These are phyloP conservation scores for Acanthaster planci DNA, from an alignment of 35 echinoderm and acorn worm species.

Conservation along the genomic window DNA sequence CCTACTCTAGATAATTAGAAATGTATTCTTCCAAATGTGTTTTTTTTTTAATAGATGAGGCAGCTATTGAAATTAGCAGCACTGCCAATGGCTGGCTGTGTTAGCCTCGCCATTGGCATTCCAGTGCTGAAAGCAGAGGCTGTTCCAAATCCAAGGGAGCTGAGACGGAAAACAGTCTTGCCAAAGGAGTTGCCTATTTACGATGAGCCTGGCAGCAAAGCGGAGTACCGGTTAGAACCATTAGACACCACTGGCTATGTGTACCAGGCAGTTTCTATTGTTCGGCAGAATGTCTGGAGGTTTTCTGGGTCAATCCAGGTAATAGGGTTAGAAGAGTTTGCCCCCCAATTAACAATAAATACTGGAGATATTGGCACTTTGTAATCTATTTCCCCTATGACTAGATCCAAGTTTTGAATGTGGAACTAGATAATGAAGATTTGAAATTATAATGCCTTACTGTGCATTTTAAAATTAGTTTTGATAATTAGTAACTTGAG, in stretches of 20 bases:
- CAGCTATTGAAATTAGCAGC: not conserved
- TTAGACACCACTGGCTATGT: constrained; percentile 22
- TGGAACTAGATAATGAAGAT: too few species aligned
- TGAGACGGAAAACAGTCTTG: not conserved
- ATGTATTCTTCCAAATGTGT: not conserved
- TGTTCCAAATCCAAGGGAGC: not conserved
- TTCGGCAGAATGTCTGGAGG: constrained; percentile 38
- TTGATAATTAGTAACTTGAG: too few species aligned
- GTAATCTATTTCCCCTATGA: too few species aligned
- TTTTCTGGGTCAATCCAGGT: constrained; percentile 47
- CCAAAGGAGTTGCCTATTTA: constrained; percentile 38
- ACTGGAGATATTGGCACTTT: too few species aligned
- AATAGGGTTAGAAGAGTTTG: not conserved
- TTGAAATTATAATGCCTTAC: too few species aligned
- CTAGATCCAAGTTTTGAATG: too few species aligned
- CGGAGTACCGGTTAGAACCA: constrained; percentile 44
- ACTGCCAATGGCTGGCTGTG: not conserved
- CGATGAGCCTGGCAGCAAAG: constrained; percentile 8
- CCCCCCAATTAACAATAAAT: too few species aligned
- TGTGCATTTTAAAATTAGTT: too few species aligned
- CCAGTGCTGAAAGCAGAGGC: constrained; percentile 12
- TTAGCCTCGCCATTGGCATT: not conserved
- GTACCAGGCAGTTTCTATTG: constrained; percentile 28
- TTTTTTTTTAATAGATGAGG: constrained; percentile 22
- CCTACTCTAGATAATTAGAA: too few species aligned